These are phyloP conservation scores for Etia nguti DNA, from an alignment of 2,113 vertebrate species.

Conservation along the genomic window DNA sequence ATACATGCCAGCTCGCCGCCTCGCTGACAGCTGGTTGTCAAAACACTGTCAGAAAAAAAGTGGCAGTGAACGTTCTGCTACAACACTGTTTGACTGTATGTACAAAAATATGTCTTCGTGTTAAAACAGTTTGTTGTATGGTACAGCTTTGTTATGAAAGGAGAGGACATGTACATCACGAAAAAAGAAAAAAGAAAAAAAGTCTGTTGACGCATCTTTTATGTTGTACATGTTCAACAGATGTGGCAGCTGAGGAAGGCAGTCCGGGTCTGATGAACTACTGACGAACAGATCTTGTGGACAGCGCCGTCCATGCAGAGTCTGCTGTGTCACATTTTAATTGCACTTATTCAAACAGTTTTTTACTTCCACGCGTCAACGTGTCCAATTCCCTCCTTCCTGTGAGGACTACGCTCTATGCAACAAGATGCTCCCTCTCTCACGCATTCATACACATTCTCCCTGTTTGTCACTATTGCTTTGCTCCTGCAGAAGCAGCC, in stretches of 20 bases:
- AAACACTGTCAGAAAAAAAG: slow-evolving; percentile 44
- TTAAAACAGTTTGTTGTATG: slow-evolving; percentile 66
- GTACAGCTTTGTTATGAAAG: slow-evolving; percentile 47
- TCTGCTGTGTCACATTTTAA: slow-evolving; percentile 54
- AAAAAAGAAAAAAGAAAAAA: background rate
- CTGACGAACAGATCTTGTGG: slow-evolving; percentile 6
- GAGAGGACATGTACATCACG: slow-evolving; percentile 27
- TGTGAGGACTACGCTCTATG: slow-evolving; percentile 14
- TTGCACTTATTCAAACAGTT: slow-evolving; percentile 73
- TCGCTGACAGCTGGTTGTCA: slow-evolving; percentile 45
- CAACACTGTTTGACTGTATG: slow-evolving; percentile 63
- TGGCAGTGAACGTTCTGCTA: slow-evolving; percentile 67
- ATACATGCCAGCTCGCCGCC: slow-evolving; percentile 36
- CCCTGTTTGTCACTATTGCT: slow-evolving; percentile 27
- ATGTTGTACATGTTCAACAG: slow-evolving; percentile 10
- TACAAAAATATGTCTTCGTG: slow-evolving; percentile 87
- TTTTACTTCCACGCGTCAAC: slow-evolving; percentile 53
- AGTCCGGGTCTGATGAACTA: slow-evolving; percentile 30
- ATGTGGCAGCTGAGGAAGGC: slow-evolving; percentile 40
- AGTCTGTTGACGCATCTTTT: slow-evolving; percentile 41
- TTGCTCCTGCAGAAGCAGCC: slow-evolving; percentile 50
- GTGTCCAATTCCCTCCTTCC: slow-evolving; percentile 34
- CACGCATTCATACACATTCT: background rate
- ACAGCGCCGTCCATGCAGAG: slow-evolving; percentile 23
- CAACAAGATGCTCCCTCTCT: slow-evolving; percentile 26